Conservation (phyloP, 2,797 vertebrate species). For the Hozukius guyotensis region DNA sequence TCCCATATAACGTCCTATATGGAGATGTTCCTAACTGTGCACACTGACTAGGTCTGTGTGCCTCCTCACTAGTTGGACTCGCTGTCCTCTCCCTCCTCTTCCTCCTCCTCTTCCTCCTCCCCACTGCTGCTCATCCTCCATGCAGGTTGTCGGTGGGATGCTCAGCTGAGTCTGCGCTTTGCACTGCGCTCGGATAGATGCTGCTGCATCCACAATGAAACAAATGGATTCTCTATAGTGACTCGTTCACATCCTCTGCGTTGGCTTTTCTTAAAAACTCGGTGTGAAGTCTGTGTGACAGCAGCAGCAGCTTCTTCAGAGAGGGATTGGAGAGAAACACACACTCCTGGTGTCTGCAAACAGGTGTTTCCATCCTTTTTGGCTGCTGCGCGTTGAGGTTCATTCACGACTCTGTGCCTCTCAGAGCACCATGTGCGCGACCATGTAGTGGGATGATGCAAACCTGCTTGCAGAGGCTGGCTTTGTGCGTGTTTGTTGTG, state of each 20-base stretch:
- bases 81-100: neutral
- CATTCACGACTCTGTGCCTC: slow-evolving; percentile 27
- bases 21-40: slow-evolving; percentile 1
- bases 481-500: slow-evolving; percentile 30
- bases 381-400: slow-evolving; percentile 45
- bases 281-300: neutral
- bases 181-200: slow-evolving; percentile 42
- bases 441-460: slow-evolving; percentile 34
- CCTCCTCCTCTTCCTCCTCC: slow-evolving; percentile 22
- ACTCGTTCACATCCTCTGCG: neutral
- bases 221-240: slow-evolving; percentile 23
- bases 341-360: slow-evolving; percentile 61
- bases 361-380: slow-evolving; percentile 76
- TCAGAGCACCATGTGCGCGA: slow-evolving; percentile 46
- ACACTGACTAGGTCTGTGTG: slow-evolving; percentile 11
- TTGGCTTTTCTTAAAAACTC: slow-evolving; percentile 9
- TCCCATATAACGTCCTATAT: slow-evolving; percentile 4
- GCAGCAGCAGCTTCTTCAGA: slow-evolving; percentile 1
- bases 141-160: slow-evolving; percentile 60
- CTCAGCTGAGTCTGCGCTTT: slow-evolving; percentile 48
- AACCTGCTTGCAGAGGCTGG: slow-evolving; percentile 8
- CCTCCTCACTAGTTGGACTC: slow-evolving; percentile 14
- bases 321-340: neutral
- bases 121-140: slow-evolving; percentile 28
- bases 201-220: slow-evolving; percentile 59